Conservation (phyloP, 2,888 invertebrate species). For the Drosophila anomelani region DNA sequence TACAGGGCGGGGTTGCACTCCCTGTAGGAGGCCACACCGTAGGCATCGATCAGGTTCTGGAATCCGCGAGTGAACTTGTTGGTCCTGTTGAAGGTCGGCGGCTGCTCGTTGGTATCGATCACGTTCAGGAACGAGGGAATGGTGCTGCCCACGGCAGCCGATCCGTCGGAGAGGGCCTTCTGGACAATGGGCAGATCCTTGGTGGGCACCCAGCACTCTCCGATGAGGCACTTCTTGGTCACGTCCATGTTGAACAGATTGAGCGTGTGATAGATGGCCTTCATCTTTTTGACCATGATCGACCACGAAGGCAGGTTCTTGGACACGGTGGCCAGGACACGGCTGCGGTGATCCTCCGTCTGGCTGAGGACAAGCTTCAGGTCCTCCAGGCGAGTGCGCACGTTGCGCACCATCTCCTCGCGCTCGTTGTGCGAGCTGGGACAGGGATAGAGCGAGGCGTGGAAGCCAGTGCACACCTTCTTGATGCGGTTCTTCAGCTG, state of each 20-base stretch:
- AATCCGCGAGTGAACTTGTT: constrained; percentile 97
- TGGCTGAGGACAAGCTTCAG: constrained; percentile 91
- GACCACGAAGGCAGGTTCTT: constrained; percentile 94
- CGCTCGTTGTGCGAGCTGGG: constrained; percentile 92
- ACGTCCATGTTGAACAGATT: constrained; percentile 97
- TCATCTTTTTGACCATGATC: constrained; percentile 94
- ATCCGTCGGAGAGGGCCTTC: constrained; percentile 93
- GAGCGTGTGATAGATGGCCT: constrained; percentile 96
- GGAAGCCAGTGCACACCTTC: constrained; percentile 95
- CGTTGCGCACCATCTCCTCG: constrained; percentile 93
- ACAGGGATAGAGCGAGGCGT: constrained; percentile 94
- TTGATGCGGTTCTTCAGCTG: constrained; percentile 93
- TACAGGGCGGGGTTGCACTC: constrained; percentile 96
- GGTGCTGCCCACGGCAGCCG: constrained; percentile 94
- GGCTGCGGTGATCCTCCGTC: constrained; percentile 93
- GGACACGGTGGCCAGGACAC: constrained; percentile 93
- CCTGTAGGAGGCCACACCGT: constrained; percentile 96
- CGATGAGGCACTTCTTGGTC: constrained; percentile 95
- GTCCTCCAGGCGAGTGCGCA: constrained; percentile 94
- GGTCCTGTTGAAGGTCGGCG: constrained; percentile 96
- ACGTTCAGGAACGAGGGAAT: constrained; percentile 97
- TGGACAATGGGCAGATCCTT: constrained; percentile 91
- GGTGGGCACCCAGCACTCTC: constrained; percentile 95
- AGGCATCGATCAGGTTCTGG: constrained; percentile 96
- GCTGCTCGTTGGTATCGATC: constrained; percentile 92